Base-by-base conservation (phyloP, 2,797 vertebrate genomes). In the Loris lydekkerianus region DNA sequence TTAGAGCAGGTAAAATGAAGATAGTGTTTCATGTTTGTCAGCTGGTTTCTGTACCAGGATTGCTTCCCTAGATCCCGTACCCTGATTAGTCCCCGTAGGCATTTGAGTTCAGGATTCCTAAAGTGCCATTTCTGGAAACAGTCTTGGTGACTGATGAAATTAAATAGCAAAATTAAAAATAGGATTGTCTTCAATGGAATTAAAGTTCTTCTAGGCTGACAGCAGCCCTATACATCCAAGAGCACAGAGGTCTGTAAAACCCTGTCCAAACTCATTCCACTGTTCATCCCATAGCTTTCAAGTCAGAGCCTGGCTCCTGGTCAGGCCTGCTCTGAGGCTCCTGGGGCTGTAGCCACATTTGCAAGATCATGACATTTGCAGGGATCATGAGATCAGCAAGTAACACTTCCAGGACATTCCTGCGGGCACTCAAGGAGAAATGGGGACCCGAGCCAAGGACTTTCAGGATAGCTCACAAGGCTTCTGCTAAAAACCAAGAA, bases 331-430 rank as follows among this genome's bases (percentile, higher is more conserved):
- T 80, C 37, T 53, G 83, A 69, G 29, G 84, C 15, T 70, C 14
- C 37, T 8, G 23, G 49, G 60, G 49, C 34, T 27, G 15, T 8
- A 37, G n/a, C 3, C 0, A 29, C 1, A 21, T 0, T 23, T 63
- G 60, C 49, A 7, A 49, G 34, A 61, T 34, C 43, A 46, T 1
- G 31, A 18, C 9, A 18, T 0, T 23, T 63, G 60, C 49, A 7
- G 60, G 29, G 34, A 61, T 34, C 43, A 46, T 1, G 31, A 18
- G 7, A 18, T 31, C 37, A 29, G 49, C 31, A 49, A 72, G 27
- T 14, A 29, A 34, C 13, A 29, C 23, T 63, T 43, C 25, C 13
- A 6, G 75, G 49, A 76, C 27, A 46, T 31, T 56, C 11, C 37
- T 46, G 25, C 17, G 81, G 43, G 53, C 5, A 53, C 29, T 37